These are phyloP conservation scores for Circaetus cinerascens DNA, from an alignment of 2,113 vertebrate genomes.

Conservation along the genomic window DNA sequence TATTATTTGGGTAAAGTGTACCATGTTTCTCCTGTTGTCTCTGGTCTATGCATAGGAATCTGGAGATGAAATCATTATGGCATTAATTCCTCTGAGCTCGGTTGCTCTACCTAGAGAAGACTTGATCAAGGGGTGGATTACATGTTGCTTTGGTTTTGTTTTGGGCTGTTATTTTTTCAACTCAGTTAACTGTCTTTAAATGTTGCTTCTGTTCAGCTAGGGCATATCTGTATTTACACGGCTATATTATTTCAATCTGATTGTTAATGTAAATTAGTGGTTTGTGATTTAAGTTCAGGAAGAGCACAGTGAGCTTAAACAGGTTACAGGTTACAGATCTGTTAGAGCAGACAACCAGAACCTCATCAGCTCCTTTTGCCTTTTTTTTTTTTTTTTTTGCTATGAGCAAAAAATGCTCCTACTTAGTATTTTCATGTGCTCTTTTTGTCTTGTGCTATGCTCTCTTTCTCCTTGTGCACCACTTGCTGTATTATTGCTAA, in stretches of 20 bases:
- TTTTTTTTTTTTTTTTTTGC: not conserved
- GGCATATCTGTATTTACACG: fast-evolving
- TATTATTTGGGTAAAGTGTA: not conserved
- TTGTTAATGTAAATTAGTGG: not conserved
- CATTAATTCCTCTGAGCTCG: not conserved
- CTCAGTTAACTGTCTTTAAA: not conserved
- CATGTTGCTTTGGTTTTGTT: fast-evolving
- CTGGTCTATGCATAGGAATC: not conserved
- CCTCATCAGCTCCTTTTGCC: not conserved
- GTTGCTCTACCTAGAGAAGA: not conserved
- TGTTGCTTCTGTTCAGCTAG: not conserved
- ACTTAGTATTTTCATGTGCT: not conserved
- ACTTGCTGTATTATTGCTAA: not conserved
- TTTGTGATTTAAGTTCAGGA: not conserved
- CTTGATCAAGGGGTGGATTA: not conserved
- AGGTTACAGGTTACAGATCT: not conserved
- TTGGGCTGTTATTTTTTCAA: not conserved
- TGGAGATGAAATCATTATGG: not conserved
- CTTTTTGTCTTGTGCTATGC: not conserved
- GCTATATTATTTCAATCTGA: not conserved
- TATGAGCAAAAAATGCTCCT: not conserved
- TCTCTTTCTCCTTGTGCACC: not conserved
- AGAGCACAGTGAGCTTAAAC: not conserved
- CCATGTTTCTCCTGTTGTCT: fast-evolving
- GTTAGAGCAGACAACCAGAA: not conserved